Evolutionary conservation across 2,888 invertebrate species (phyloP).

Genomic region (Synanthedon formicaeformis): DNA sequence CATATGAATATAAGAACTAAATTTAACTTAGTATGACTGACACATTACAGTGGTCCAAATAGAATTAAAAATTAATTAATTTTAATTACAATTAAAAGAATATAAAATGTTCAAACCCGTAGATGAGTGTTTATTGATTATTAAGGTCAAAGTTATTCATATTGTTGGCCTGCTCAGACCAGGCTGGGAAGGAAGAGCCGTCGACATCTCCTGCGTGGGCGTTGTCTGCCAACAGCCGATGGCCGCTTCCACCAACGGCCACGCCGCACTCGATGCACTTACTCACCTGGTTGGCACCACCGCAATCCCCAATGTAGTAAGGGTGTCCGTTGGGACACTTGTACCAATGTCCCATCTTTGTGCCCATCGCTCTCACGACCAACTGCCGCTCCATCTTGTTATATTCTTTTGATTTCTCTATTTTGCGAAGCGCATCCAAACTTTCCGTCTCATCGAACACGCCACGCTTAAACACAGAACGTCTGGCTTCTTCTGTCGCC

Average conservation of each 20-base stretch:
- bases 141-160: too few relatives aligned
- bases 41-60: too few relatives aligned
- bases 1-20: too few relatives aligned
- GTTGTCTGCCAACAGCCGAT: slow-evolving; percentile 58
- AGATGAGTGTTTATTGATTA: slow-evolving; percentile 1
- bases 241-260: slow-evolving; percentile 65
- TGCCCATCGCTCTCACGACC: slow-evolving; percentile 69
- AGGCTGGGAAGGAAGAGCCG: slow-evolving; percentile 57
- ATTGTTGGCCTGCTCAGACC: slow-evolving; percentile 52
- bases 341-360: slow-evolving; percentile 75
- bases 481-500: too few relatives aligned
- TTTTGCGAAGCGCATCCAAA: slow-evolving; percentile 16
- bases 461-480: too few relatives aligned
- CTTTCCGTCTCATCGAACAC: too few relatives aligned
- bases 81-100: too few relatives aligned
- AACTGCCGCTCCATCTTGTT: slow-evolving; percentile 40
- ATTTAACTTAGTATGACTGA: too few relatives aligned
- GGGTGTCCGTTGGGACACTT: slow-evolving; percentile 78
- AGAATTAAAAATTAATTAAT: too few relatives aligned
- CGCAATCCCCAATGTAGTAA: slow-evolving; percentile 76
- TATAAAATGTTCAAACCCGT: too few relatives aligned
- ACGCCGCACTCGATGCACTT: slow-evolving; percentile 71
- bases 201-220: slow-evolving; percentile 66
- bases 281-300: slow-evolving; percentile 69
- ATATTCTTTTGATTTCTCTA: slow-evolving; percentile 2